These are phyloP conservation scores for Adrianichthys oophorus DNA, from an alignment of 2,797 vertebrate genomes.

Conservation along the genomic window DNA sequence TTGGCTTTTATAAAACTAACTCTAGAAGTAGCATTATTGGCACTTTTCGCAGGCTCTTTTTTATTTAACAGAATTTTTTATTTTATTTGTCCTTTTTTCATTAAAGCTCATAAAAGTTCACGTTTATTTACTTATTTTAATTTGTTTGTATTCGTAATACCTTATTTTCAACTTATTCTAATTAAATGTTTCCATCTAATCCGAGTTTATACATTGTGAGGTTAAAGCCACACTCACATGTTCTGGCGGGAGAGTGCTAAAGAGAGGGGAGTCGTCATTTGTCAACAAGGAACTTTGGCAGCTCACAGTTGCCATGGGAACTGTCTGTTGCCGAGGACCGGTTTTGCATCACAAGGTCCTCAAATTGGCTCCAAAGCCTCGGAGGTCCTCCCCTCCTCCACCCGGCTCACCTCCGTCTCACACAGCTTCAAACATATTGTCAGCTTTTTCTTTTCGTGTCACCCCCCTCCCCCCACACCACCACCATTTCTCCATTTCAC, in stretches of 20 bases:
- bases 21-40: too few species aligned
- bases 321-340: conserved; percentile 86
- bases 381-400: conserved; percentile 65
- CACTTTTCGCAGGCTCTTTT: too few species aligned
- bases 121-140: too few species aligned
- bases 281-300: conserved; percentile 88
- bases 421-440: conserved; percentile 55
- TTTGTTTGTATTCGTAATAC: too few species aligned
- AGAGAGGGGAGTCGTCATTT: conserved; percentile 85
- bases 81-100: too few species aligned
- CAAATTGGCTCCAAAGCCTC: conserved; percentile 84
- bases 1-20: too few species aligned
- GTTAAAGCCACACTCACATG: conserved; percentile 26
- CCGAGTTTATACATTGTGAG: too few species aligned
- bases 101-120: too few species aligned
- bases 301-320: conserved; percentile 90
- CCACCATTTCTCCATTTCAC: conserved; percentile 1
- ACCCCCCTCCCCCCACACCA: too few species aligned
- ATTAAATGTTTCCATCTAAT: too few species aligned
- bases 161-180: too few species aligned
- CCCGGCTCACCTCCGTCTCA: conserved; percentile 53
- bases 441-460: conserved; percentile 28
- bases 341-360: conserved; percentile 91
- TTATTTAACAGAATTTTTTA: too few species aligned
- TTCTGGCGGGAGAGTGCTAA: conserved; percentile 74